Conservation (phyloP, 1,140 invertebrate species). For the Papilio glaucus region DNA sequence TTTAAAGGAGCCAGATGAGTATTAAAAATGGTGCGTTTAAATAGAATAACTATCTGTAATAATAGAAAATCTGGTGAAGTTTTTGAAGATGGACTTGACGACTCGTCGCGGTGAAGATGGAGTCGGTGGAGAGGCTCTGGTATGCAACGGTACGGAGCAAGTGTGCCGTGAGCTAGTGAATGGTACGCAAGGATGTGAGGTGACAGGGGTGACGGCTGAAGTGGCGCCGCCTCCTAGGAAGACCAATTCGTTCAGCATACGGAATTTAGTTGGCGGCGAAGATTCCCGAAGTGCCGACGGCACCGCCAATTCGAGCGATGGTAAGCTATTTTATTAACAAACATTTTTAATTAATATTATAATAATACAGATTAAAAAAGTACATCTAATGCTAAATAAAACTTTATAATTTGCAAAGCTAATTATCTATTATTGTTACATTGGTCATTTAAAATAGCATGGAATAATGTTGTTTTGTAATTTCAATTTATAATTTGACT, state of each 20-base stretch:
- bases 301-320: conserved; percentile 59
- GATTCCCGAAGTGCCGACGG: conserved; percentile 65
- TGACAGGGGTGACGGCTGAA: conserved; percentile 59
- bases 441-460: too few species aligned
- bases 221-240: conserved; percentile 54
- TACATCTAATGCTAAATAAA: neutral
- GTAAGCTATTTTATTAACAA: conserved; percentile 54
- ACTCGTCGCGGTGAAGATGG: conserved; percentile 68
- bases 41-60: conserved; percentile 41
- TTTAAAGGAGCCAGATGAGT: conserved; percentile 40
- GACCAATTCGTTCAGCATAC: conserved; percentile 70
- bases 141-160: conserved; percentile 58
- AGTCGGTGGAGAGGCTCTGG: conserved; percentile 44
- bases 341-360: neutral
- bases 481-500: too few species aligned
- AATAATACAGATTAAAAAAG: neutral
- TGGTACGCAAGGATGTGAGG: conserved; percentile 62
- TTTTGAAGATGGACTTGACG: conserved; percentile 75
- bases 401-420: neutral
- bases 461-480: too few species aligned
- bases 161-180: conserved; percentile 65
- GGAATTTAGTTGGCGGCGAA: conserved; percentile 67
- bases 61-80: conserved; percentile 44
- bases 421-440: too few species aligned
- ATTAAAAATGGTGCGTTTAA: conserved; percentile 53